Base-by-base conservation (phyloP, 2,113 vertebrate species). In the Catagonus wagneri region DNA sequence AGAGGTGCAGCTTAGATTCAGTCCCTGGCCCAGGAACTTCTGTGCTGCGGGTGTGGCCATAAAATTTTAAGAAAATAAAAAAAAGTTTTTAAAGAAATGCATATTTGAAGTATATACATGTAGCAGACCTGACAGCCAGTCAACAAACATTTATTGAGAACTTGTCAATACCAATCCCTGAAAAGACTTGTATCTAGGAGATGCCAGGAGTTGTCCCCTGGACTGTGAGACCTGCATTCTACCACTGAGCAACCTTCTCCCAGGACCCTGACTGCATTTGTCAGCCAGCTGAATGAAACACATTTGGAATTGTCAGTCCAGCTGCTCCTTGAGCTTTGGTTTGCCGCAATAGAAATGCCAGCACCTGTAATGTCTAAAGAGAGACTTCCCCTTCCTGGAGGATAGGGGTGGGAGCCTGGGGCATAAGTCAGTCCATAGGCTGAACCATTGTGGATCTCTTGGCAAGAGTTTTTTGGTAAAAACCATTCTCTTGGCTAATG, bases 161-260 rank as follows among this genome's bases (percentile, higher is more conserved):
- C 65, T 83, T 93, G 27, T 92, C 86, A 94, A 80, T 91, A 66
- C n/a, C 54, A 90, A 3, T 90, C 32, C 90, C 91, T 97, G 56
- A 52, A 95, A 95, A 54, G 52, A 89, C 10, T 85, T 85, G 1
- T 90, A 29, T 96, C 87, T 52, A 83, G 32, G 39, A 94, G n/a
- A 90, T 94, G 29, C 27, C 34, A 85, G 61, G 39, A 75, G 44
- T 44, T 90, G 15, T 27, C 61, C 36, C 50, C 36, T 85, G 29
- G 27, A 34, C 79, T 44, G 2, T 36, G 25, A 90, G 16, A 52
- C 81, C 61, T 81, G 63, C 74, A 92, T 86, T 92, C 65, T 84
- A 22, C 50, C 74, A 69, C 19, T 83, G 69, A 95, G 83, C 52
- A 94, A 11, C 60, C 15, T 83, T 94, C 78, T n/a, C 78, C 80